phyloP scores from a whole-genome alignment of 2,797 vertebrate genomes.

The Thalassophryne amazonica region DNA sequence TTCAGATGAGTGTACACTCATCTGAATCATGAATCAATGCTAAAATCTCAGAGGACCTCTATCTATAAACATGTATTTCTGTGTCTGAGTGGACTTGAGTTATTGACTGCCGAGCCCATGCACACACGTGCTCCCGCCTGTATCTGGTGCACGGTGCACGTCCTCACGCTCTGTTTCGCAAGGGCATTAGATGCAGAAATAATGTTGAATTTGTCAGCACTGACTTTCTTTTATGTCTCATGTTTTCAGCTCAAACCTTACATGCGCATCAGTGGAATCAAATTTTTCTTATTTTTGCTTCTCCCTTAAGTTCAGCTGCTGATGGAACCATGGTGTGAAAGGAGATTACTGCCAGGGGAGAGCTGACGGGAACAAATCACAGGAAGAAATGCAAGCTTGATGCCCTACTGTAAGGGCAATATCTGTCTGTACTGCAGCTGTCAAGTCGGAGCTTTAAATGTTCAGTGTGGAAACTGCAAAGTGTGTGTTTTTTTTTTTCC shows the following conservation, averaged over 20 bases:
- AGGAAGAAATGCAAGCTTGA: slow-evolving; percentile 9
- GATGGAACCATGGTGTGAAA: slow-evolving; percentile 29
- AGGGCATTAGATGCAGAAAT: neutral
- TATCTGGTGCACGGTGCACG: neutral
- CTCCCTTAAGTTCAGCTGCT: slow-evolving; percentile 5
- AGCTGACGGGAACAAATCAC: slow-evolving; percentile 28
- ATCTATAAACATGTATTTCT: too few relatives aligned
- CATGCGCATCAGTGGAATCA: slow-evolving; percentile 21
- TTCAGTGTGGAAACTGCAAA: slow-evolving; percentile 23
- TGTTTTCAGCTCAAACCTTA: slow-evolving; percentile 5
- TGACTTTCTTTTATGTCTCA: slow-evolving; percentile 5
- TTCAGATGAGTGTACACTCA: too few relatives aligned
- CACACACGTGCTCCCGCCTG: too few relatives aligned
- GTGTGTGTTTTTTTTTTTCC: slow-evolving; percentile 15
- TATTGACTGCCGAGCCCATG: too few relatives aligned
- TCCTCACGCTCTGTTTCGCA: neutral
- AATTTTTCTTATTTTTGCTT: slow-evolving; percentile 9
- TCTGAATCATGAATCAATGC: neutral
- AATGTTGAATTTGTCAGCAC: slow-evolving; percentile 22
- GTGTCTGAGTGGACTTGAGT: neutral
- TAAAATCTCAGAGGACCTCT: too few relatives aligned
- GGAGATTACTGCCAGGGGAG: neutral
- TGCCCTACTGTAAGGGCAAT: slow-evolving; percentile 18
- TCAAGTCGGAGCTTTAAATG: too few relatives aligned
- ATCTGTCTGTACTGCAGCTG: too few relatives aligned